Base-by-base conservation (phyloP, 1,140 invertebrate species). In the Cephus cinctus region DNA sequence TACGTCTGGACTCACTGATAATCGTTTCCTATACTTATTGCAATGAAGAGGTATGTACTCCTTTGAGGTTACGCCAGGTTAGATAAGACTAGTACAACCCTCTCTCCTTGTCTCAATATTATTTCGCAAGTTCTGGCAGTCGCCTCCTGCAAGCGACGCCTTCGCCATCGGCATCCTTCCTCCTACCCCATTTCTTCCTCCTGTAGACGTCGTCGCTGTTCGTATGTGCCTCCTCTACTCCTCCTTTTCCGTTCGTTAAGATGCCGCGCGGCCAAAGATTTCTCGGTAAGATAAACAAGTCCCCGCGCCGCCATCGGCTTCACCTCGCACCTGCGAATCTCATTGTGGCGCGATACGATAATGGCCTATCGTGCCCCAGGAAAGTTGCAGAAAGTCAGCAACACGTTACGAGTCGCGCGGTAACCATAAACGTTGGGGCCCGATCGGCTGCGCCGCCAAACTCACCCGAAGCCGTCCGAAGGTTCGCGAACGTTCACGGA, bases 231-330 rank as follows among this genome's bases (percentile, higher is more conserved):
- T 43, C 49, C 55, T 57, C 55, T 51, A 54, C 43, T 53, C 47
- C 52, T 65, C 48, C 51, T 56, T 63, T 60, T 59, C 57, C 57
- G 42, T 60, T 65, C 48, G 54, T 61, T 65, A 56, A 59, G 54
- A 61, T 59, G 52, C 38, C 52, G 50, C 56, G 52, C 46, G 55
- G 51, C 44, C 54, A 27, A 45, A 59, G 64, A 69, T 65, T 69
- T 65, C 66, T 59, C 45, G 50, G 51, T 52, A 61, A 61, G 64
- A 69, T 69, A 57, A 65, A 43, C 6, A n/a, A 27, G 6, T n/a
- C n/a, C 25, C n/a, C 25, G 6, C 25, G 6, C 23, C 34, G 50
- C n/a, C 21, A n/a, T 4, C 36, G 30, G 52, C 52, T 42, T 61
- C 43, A 55, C 49, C 58, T 62, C 57, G 57, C 46, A 61, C 49